Conservation (phyloP, 2,888 invertebrate species). For the Acrobasis repandana region DNA sequence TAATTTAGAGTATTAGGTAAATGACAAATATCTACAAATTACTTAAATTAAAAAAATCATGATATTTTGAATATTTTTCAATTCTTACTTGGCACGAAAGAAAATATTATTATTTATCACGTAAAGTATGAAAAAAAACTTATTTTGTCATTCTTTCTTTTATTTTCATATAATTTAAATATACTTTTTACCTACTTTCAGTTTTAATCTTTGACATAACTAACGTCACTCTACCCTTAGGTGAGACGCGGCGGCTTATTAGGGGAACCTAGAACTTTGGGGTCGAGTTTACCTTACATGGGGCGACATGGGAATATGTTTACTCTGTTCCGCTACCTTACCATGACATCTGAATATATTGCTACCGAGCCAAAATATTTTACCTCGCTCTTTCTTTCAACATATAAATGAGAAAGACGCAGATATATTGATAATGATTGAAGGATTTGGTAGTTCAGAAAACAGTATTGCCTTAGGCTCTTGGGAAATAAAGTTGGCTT, state of each 20-base stretch:
- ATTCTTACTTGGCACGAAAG: too few species aligned
- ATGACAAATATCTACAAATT: too few species aligned
- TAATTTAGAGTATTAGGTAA: too few species aligned
- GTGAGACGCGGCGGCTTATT: constrained; percentile 77
- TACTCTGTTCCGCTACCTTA: constrained; percentile 56
- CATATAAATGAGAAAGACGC: constrained; percentile 44
- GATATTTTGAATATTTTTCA: too few species aligned
- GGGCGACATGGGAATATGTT: constrained; percentile 71
- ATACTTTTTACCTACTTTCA: neutral
- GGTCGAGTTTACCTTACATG: constrained; percentile 68
- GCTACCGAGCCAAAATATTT: constrained; percentile 42
- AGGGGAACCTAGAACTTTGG: constrained; percentile 80
- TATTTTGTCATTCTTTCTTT: too few species aligned
- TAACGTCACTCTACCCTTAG: constrained; percentile 63
- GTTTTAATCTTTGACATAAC: constrained; percentile 47
- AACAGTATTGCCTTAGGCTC: constrained; percentile 61
- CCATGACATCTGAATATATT: constrained; percentile 41
- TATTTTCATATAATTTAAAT: too few species aligned
- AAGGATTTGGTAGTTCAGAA: constrained; percentile 45
- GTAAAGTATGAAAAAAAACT: too few species aligned
- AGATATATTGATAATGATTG: constrained; percentile 58
- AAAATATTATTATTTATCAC: too few species aligned
- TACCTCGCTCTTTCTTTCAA: constrained; percentile 43
- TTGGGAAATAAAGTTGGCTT: constrained; percentile 70
- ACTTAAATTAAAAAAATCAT: too few species aligned